Evolutionary conservation across 2,797 vertebrate genomes (phyloP).

Genomic region (Poecilia velifera): DNA sequence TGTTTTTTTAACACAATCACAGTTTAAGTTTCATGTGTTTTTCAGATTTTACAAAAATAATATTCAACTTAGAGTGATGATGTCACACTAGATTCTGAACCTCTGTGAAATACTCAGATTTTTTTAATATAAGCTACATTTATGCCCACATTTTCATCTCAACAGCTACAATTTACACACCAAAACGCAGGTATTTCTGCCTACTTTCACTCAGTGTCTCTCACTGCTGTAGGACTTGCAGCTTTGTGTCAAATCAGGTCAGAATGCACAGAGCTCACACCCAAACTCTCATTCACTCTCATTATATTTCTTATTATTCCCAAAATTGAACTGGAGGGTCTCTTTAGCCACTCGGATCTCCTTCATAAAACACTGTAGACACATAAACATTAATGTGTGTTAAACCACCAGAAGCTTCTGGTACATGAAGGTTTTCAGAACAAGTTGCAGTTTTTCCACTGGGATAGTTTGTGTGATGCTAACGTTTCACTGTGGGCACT

Average conservation of each 20-base stretch:
- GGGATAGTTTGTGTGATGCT: neutral
- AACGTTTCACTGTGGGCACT: neutral
- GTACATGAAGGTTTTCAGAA: neutral
- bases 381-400: neutral
- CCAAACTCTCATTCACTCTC: neutral
- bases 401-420: neutral
- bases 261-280: neutral
- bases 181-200: neutral
- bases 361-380: neutral
- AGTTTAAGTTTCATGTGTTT: neutral
- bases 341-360: neutral
- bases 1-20: neutral
- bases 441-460: neutral
- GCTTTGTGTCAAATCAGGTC: neutral
- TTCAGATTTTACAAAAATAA: neutral
- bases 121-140: neutral
- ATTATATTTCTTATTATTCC: neutral
- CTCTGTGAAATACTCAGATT: neutral
- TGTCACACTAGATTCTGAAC: neutral
- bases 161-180: neutral
- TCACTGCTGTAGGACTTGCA: neutral
- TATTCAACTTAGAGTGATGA: neutral
- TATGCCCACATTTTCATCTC: neutral
- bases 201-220: neutral
- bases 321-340: neutral